Evolutionary conservation across 1,140 invertebrate species (phyloP), one percentile per base, ranked within the genome.

Genomic region (Diorhabda carinulata): DNA sequence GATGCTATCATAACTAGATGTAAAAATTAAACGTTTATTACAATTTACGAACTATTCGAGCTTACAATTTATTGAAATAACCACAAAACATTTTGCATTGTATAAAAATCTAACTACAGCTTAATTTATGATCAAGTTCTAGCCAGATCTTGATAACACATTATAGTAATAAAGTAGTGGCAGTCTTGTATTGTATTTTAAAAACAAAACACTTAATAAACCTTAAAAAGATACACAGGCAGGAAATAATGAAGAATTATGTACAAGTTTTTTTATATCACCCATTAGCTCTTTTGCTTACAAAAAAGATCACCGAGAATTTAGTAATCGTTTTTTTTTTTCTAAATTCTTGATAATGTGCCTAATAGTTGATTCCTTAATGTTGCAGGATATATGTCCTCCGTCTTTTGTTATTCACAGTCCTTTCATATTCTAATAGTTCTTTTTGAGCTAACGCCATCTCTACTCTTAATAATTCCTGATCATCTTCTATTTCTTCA

Each of bases 401-500:
- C 69, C 78, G 70, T 68, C 76, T 70, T 61, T 78, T 78, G 43
- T 74, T 78, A 43, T 73, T 76, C 9, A 74, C n/a, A 8, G 76
- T 74, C 58, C 73, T 76, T 69, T 77, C 79, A 66, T 81, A 80
- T 57, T 80, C 76, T 56, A 80, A 68, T 4, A 80, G 73, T 61
- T 81, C 79, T 67, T 81, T 78, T 70, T 81, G 79, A 6, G 79
- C 80, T 57, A 82, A 64, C n/a, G 76, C 81, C 77, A 82, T 78
- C 70, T 81, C 77, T 62, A 79, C 74, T 73, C 76, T 73, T 5
- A 81, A 68, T 59, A 80, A 71, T 71, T 78, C 74, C 44, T 80
- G 74, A 58, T 78, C 78, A 44, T 79, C 76, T 63, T 78, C 79
- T 10, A 78, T 72, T 43, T 78, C 76, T 61, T 81, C 76, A 64